Evolutionary conservation across 1,140 invertebrate species (phyloP).

Genomic region (Tachypleus tridentatus): DNA sequence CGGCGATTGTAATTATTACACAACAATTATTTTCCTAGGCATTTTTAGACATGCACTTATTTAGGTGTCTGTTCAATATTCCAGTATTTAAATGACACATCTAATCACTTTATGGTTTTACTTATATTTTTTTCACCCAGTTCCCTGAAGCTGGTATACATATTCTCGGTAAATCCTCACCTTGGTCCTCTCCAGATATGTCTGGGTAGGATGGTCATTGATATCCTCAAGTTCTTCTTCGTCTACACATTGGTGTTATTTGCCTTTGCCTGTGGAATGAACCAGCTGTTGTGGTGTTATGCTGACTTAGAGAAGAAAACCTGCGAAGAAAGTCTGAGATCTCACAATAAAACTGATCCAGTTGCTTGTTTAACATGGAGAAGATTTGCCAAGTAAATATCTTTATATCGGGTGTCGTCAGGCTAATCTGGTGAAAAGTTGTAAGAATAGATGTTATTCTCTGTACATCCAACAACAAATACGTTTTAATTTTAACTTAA

Average conservation of each 20-base stretch:
- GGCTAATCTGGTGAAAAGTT: no score
- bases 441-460: no score
- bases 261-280: conserved; percentile 88
- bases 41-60: conserved; percentile 7
- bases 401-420: conserved; percentile 12
- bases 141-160: conserved; percentile 94
- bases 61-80: not conserved
- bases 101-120: conserved; percentile 8
- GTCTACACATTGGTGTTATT: conserved; percentile 91
- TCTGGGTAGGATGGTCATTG: conserved; percentile 91
- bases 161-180: conserved; percentile 97
- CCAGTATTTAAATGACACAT: conserved; percentile 13
- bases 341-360: not conserved
- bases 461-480: no score
- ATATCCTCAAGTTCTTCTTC: conserved; percentile 95
- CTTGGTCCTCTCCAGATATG: conserved; percentile 95
- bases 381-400: conserved; percentile 71
- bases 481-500: no score
- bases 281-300: conserved; percentile 86
- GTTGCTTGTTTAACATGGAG: conserved; percentile 82
- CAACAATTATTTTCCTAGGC: conserved; percentile 24
- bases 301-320: conserved; percentile 80
- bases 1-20: conserved; percentile 29
- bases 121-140: conserved; percentile 29
- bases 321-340: conserved; percentile 35